These are phyloP conservation scores for Leptopilina syphax DNA, from an alignment of 2,888 invertebrate genomes.

Conservation along the genomic window DNA sequence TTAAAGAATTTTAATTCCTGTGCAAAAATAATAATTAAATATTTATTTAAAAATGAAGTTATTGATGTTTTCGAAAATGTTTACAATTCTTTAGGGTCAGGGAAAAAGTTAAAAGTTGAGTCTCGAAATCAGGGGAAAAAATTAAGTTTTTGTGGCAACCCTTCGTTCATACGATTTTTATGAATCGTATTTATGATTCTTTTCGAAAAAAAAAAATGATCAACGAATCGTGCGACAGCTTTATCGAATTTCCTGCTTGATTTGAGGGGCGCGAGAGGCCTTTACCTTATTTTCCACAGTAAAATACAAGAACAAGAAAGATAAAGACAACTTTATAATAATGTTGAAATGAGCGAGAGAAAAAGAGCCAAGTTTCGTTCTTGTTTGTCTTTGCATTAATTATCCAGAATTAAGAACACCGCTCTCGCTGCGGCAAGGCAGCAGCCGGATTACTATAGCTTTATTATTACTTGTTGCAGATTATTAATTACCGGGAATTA, in stretches of 20 bases:
- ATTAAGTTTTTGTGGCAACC: no score
- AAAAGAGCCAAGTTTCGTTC: conserved; percentile 52
- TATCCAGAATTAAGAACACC: conserved; percentile 75
- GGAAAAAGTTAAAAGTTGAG: no score
- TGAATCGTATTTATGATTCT: conserved; percentile 43
- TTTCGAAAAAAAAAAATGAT: conserved; percentile 46
- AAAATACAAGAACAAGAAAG: neutral
- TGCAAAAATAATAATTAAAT: no score
- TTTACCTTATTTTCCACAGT: neutral
- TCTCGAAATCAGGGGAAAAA: no score
- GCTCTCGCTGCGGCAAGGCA: conserved; percentile 67
- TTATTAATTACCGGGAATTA: conserved; percentile 76
- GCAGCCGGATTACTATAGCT: conserved; percentile 72
- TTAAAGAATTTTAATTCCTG: no score
- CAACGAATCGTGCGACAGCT: conserved; percentile 50
- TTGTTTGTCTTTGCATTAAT: conserved; percentile 76
- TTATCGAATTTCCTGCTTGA: conserved; percentile 48
- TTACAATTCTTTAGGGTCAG: no score
- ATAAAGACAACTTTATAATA: conserved; percentile 41
- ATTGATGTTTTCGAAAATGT: no score
- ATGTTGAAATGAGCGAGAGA: conserved; percentile 39
- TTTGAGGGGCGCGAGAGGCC: conserved; percentile 21
- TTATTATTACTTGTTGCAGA: conserved; percentile 76
- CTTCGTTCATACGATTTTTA: conserved; percentile 41
- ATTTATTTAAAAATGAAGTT: no score